Conservation (phyloP, 2,797 vertebrate genomes). For the Pseudochirops corinnae region DNA sequence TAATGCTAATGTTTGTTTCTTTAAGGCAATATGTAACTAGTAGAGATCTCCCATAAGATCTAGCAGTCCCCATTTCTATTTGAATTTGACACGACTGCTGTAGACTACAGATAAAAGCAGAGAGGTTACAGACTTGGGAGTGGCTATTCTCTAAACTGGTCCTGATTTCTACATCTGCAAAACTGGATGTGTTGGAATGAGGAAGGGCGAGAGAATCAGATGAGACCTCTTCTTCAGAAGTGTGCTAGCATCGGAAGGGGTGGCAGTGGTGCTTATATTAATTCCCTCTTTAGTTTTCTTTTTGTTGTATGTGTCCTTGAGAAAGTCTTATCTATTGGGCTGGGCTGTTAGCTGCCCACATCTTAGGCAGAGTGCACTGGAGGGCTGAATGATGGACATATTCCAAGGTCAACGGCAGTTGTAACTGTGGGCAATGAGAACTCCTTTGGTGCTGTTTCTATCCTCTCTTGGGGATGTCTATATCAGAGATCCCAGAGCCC, state of each 20-base stretch:
- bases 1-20: background rate
- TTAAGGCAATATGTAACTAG: background rate
- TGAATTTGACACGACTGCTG: background rate
- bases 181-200: background rate
- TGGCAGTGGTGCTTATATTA: background rate
- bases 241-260: background rate
- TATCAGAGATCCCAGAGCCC: background rate
- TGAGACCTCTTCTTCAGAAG: background rate
- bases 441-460: background rate
- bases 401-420: background rate
- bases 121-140: background rate
- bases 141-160: background rate
- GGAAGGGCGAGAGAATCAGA: background rate
- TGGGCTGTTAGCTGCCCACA: background rate
- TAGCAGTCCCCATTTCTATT: background rate
- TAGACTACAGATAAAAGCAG: background rate
- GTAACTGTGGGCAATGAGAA: background rate
- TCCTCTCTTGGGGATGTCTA: background rate
- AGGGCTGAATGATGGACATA: background rate
- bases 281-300: background rate
- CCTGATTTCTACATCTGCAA: background rate
- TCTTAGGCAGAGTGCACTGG: background rate
- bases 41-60: background rate
- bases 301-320: background rate
- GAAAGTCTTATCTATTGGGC: background rate